These are phyloP conservation scores for Phaonia tiefii DNA, from an alignment of 2,888 invertebrate genomes.

Conservation along the genomic window DNA sequence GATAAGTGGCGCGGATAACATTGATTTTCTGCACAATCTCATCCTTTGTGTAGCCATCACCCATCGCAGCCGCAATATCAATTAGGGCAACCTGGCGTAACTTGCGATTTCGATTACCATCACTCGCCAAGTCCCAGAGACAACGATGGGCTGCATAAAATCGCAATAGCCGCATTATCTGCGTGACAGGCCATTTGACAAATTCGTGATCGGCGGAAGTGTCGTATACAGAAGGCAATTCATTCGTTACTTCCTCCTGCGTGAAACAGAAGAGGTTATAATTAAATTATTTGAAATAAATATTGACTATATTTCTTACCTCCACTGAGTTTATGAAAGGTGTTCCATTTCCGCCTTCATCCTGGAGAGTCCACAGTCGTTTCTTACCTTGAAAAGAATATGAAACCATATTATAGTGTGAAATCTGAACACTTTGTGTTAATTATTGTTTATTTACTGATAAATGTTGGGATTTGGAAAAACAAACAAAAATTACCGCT, in stretches of 20 bases:
- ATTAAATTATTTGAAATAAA: too few relatives aligned
- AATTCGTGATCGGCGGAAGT: conserved; percentile 61
- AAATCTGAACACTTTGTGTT: not conserved
- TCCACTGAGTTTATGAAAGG: too few relatives aligned
- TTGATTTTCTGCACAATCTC: conserved; percentile 71
- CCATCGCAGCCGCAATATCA: conserved; percentile 71
- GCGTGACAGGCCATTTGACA: conserved; percentile 69
- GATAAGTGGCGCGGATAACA: conserved; percentile 70
- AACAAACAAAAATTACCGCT: not conserved
- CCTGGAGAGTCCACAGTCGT: conserved; percentile 69
- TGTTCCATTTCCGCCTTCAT: too few relatives aligned
- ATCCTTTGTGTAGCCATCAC: conserved; percentile 66
- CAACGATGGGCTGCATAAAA: conserved; percentile 71
- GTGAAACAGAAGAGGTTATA: not conserved
- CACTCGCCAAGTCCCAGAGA: conserved; percentile 70
- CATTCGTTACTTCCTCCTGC: conserved; percentile 2
- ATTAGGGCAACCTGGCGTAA: conserved; percentile 70
- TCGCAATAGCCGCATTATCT: conserved; percentile 69
- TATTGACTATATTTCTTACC: too few relatives aligned
- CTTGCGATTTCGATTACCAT: conserved; percentile 69
- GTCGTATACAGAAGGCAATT: conserved; percentile 64
- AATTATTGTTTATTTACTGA: conserved; percentile 3
- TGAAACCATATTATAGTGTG: conserved; percentile 68
- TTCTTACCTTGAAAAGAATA: conserved; percentile 71
- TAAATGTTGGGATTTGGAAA: not conserved